phyloP scores from a whole-genome alignment of 2,113 vertebrate species.

The Pavo muticus region DNA sequence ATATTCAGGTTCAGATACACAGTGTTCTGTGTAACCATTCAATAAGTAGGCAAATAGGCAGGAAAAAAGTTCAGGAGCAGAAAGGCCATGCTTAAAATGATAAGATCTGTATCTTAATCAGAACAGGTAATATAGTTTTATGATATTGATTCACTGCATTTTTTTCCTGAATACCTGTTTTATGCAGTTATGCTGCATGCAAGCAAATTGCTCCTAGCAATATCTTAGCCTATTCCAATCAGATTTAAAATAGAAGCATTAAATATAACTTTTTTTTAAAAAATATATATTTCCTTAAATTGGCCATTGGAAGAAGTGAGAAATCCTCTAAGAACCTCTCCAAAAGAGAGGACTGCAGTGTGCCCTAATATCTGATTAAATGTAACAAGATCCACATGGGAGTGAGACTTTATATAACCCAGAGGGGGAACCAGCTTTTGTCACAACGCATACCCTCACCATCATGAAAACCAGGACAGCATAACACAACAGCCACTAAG shows the following conservation, averaged over 20 bases:
- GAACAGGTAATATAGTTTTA: neutral
- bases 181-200: neutral
- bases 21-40: neutral
- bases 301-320: neutral
- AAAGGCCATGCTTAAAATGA: neutral
- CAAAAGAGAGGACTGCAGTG: neutral
- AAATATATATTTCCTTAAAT: neutral
- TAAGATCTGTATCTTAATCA: conserved; percentile 18
- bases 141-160: neutral
- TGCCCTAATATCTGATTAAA: neutral
- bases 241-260: neutral
- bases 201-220: neutral
- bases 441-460: neutral
- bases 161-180: neutral
- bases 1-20: neutral
- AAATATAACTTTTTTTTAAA: neutral
- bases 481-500: neutral
- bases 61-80: neutral
- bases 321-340: neutral
- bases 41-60: neutral
- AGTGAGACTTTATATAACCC: neutral
- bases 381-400: neutral
- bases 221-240: neutral
- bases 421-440: neutral
- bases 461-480: neutral